Base-by-base conservation (phyloP, 2,797 vertebrate genomes). In the Ispidina lecontei region DNA sequence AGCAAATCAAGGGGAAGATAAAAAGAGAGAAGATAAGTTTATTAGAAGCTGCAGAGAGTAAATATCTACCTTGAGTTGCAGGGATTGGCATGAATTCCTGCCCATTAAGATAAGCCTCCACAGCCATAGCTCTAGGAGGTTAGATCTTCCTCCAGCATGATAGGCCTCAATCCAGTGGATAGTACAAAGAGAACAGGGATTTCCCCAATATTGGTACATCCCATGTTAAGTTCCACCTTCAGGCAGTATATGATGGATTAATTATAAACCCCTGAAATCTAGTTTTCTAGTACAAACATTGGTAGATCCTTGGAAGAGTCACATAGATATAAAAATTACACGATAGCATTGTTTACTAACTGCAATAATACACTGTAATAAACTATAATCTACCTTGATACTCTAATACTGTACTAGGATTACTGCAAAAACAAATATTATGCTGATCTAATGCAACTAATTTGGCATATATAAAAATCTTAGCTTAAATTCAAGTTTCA, bases 351-450 rank as follows among this genome's bases (percentile, higher is more conserved):
- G 74, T 93, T 95, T 94, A 89, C 93, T 69, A 78, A 82, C 44
- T 87, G 70, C 84, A 83, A 39, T 88, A 89, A 78, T n/a, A 56
- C 37, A 76, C n/a, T 13, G 8, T 75, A 81, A 86, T 83, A 96
- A 94, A 94, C 0, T 1, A 64, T 69, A 94, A 84, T 75, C 90
- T 71, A 67, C 39, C 39, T 70, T 77, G 52, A 41, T 77, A 71
- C 87, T 94, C 26, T 49, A 77, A 85, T 67, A 67, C 10, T 35
- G 15, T 56, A 55, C 22, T 78, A 26, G 47, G 39, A 90, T 91
- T 90, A 83, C 63, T 89, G 58, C 49, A 91, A 95, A 88, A 92
- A 39, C 62, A 96, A 95, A 91, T 87, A 89, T 62, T 88, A 91
- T 52, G 29, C 54, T 83, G 29, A 93, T 59, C 46, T 89, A 83